Conservation (phyloP, 2,888 invertebrate genomes). For the Stomorhina lunata region DNA sequence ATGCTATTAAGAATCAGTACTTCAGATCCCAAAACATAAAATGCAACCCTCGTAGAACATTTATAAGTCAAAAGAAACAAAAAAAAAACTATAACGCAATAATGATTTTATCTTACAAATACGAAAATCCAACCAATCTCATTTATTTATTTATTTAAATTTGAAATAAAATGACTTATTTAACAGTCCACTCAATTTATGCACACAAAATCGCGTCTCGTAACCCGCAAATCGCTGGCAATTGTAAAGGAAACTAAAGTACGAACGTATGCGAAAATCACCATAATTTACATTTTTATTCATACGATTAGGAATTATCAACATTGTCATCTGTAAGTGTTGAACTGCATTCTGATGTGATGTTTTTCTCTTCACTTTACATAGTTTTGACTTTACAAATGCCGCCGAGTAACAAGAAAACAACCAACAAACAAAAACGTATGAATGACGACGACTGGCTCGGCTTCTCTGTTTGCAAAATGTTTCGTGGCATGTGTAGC, state of each 20-base stretch:
- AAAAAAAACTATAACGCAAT: not conserved
- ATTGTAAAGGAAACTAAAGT: conserved; percentile 5
- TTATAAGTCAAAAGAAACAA: not conserved
- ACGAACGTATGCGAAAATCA: conserved; percentile 61
- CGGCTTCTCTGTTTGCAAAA: conserved; percentile 6
- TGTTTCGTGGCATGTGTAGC: not conserved
- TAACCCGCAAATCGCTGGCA: not conserved
- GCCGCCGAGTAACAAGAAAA: conserved; percentile 41
- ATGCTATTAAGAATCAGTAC: no score
- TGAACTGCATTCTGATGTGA: conserved; percentile 71
- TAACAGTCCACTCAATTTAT: conserved; percentile 37
- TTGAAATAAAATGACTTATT: conserved; percentile 35
- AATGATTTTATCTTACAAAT: conserved; percentile 30
- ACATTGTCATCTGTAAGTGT: conserved; percentile 74
- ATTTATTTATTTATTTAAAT: conserved; percentile 15
- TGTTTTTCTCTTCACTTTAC: conserved; percentile 65
- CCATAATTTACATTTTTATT: conserved; percentile 77
- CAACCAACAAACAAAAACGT: not conserved
- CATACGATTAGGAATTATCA: conserved; percentile 76
- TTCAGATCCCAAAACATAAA: no score
- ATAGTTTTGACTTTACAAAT: conserved; percentile 54
- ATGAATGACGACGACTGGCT: no score
- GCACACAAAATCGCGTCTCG: conserved; percentile 12
- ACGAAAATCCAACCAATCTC: conserved; percentile 20
- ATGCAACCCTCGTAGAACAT: no score